Evolutionary conservation across 2,888 invertebrate genomes (phyloP).

Genomic region (Omphaloscelis lunosa): DNA sequence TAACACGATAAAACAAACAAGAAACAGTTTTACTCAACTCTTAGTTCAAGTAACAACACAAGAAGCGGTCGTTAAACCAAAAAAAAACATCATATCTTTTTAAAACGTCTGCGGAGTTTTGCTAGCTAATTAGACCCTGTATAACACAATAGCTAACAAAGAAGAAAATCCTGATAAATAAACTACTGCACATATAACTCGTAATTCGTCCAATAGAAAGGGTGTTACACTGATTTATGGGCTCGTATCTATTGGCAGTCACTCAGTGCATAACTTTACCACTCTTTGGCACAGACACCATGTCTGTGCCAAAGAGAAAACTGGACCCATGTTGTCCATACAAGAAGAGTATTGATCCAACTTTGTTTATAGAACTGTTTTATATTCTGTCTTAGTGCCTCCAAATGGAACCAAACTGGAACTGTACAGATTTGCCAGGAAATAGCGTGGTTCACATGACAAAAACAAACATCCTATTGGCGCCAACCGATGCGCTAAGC

Average conservation of each 20-base stretch:
- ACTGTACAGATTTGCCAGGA: conserved; percentile 30
- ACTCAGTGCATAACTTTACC: conserved; percentile 28
- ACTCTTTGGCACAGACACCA: conserved; percentile 41
- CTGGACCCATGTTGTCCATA: conserved; percentile 21
- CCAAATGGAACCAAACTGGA: background rate
- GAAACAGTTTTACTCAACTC: too few species aligned
- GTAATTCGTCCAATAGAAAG: conserved; percentile 47
- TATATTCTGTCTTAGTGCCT: conserved; percentile 9
- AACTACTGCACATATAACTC: background rate
- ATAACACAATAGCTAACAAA: background rate
- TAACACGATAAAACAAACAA: too few species aligned
- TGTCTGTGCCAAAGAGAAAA: conserved; percentile 47
- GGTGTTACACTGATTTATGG: conserved; percentile 51
- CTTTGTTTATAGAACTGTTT: conserved; percentile 29
- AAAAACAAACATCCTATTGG: conserved; percentile 22
- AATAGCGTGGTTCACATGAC: conserved; percentile 37
- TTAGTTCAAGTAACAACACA: too few species aligned
- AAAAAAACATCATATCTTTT: too few species aligned
- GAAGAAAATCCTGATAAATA: background rate
- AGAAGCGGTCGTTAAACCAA: too few species aligned
- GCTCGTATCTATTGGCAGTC: conserved; percentile 34
- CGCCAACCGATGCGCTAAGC: conserved; percentile 39
- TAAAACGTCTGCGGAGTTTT: too few species aligned
- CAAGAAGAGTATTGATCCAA: conserved; percentile 7
- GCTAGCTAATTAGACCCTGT: too few species aligned